phyloP scores from a whole-genome alignment of 2,113 vertebrate species.

The Lamprotornis superbus region DNA sequence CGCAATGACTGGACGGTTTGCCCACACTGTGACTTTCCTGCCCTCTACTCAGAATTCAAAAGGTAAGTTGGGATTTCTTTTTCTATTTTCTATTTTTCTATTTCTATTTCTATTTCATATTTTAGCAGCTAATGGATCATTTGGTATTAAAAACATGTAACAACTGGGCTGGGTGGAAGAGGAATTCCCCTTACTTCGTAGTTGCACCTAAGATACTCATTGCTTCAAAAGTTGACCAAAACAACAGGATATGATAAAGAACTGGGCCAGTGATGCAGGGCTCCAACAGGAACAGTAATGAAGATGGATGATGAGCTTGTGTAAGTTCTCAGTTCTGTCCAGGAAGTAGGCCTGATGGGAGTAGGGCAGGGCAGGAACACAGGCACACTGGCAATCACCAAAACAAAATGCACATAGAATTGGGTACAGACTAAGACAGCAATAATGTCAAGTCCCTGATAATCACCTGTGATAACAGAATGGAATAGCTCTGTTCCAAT shows the following conservation, averaged over 20 bases:
- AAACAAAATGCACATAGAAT: background rate
- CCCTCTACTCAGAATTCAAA: constrained; percentile 86
- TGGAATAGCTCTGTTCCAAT: background rate
- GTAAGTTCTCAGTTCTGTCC: no score
- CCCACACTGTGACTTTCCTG: constrained; percentile 91
- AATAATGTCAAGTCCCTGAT: rapidly evolving
- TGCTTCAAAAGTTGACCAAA: background rate
- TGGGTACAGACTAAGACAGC: no score
- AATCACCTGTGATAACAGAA: rapidly evolving
- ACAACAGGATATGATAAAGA: rapidly evolving
- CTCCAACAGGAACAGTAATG: background rate
- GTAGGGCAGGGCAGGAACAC: background rate
- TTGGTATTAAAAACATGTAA: background rate
- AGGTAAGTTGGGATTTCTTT: constrained; percentile 75
- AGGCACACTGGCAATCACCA: background rate
- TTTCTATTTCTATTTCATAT: background rate
- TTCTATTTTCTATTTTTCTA: no score
- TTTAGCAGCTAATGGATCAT: background rate
- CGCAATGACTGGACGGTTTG: constrained; percentile 92
- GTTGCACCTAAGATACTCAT: background rate
- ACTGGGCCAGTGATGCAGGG: no score
- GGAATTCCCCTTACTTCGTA: background rate
- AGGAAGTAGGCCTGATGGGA: background rate
- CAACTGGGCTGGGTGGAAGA: background rate
- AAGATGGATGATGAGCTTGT: background rate